These are phyloP conservation scores for Metellina segmentata DNA, from an alignment of 2,888 invertebrate genomes.

Conservation along the genomic window DNA sequence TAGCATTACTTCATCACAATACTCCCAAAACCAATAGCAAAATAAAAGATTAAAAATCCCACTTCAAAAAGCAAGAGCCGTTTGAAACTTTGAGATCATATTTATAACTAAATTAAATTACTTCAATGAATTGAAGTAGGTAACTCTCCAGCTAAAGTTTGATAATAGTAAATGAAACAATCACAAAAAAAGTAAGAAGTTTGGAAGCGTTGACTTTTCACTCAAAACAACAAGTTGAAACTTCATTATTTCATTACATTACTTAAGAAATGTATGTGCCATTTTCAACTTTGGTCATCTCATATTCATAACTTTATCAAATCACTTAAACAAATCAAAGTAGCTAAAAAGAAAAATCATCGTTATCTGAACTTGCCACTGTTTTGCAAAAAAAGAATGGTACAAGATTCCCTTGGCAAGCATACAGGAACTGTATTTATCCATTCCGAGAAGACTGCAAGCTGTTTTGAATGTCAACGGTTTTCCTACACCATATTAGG, in stretches of 20 bases:
- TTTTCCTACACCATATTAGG: no score
- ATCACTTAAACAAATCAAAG: background rate
- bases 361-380: no score
- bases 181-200: background rate
- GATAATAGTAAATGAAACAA: no score
- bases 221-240: background rate
- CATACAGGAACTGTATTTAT: no score
- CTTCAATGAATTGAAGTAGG: background rate
- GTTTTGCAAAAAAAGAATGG: no score
- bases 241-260: background rate
- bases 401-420: no score
- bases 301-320: background rate
- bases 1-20: background rate
- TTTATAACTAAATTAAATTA: background rate
- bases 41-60: background rate
- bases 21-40: background rate
- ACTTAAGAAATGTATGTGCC: background rate
- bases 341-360: no score
- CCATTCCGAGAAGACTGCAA: no score
- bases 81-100: background rate
- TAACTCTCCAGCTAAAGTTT: background rate
- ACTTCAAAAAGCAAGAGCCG: background rate
- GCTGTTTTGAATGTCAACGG: no score
- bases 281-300: background rate
- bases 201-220: background rate